Evolutionary conservation across 2,113 vertebrate genomes (phyloP).

Genomic region (Gadus macrocephalus): DNA sequence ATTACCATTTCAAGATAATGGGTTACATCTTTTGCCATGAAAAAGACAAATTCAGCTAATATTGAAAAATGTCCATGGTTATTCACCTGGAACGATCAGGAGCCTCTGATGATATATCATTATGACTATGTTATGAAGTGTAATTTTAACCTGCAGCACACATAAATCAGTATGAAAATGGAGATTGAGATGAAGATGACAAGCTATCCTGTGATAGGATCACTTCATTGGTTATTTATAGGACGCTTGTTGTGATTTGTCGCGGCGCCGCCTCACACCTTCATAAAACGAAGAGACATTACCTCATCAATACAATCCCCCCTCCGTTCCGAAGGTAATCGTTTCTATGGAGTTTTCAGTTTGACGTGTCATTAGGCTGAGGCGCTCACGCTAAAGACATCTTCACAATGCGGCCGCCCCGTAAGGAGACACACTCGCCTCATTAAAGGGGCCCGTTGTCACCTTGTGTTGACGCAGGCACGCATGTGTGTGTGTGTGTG

Average conservation of each 20-base stretch:
- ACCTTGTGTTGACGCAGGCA: neutral
- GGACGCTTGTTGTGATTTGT: neutral
- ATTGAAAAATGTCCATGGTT: no score
- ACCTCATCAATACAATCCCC: slow-evolving; percentile 63
- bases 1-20: no score
- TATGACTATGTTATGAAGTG: no score
- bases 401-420: slow-evolving; percentile 32
- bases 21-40: no score
- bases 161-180: no score
- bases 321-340: slow-evolving; percentile 55
- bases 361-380: slow-evolving; percentile 60
- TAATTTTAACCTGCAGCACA: no score
- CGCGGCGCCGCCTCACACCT: slow-evolving; percentile 30
- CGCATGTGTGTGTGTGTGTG: slow-evolving; percentile 3
- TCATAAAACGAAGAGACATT: slow-evolving; percentile 45
- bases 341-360: slow-evolving; percentile 48
- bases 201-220: no score
- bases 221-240: no score
- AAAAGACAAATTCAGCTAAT: no score
- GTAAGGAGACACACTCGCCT: slow-evolving; percentile 27
- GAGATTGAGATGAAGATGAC: no score
- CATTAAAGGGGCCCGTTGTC: slow-evolving; percentile 35
- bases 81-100: no score
- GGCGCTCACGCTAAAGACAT: slow-evolving; percentile 49
- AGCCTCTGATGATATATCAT: no score